Conservation (phyloP, 2,888 invertebrate species). For the Polyommatus icarus region DNA sequence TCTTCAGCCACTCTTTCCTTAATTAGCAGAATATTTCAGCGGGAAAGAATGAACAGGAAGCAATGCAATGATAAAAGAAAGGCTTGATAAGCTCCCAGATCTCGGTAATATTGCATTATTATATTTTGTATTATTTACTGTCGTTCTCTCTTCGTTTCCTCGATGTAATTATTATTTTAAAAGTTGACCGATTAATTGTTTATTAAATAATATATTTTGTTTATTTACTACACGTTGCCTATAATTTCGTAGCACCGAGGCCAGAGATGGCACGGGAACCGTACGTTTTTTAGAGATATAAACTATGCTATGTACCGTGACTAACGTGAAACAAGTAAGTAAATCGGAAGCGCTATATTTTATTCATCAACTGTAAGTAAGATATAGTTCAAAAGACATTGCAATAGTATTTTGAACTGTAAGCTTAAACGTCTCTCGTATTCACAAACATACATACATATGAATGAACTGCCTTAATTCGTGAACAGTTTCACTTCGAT, state of each 20-base stretch:
- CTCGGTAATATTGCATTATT: slow-evolving; percentile 38
- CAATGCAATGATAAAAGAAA: slow-evolving; percentile 63
- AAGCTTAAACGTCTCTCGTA: slow-evolving; percentile 1
- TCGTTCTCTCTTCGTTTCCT: background rate
- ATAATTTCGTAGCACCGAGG: too few relatives aligned
- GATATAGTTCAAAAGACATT: background rate
- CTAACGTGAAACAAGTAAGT: background rate
- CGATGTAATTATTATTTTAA: background rate
- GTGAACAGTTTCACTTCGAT: slow-evolving; percentile 13
- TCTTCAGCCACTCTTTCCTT: slow-evolving; percentile 74
- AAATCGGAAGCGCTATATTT: too few relatives aligned
- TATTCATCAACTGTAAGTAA: background rate
- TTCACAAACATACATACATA: slow-evolving; percentile 13
- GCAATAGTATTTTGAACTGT: background rate
- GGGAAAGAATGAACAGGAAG: slow-evolving; percentile 68
- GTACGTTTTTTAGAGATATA: too few relatives aligned
- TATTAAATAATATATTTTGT: too few relatives aligned
- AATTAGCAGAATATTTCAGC: slow-evolving; percentile 75
- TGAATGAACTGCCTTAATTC: slow-evolving; percentile 8
- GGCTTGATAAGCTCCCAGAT: slow-evolving; percentile 59
- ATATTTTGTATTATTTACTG: slow-evolving; percentile 15
- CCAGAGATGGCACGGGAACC: too few relatives aligned
- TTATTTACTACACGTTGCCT: too few relatives aligned
- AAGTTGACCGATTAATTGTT: background rate
- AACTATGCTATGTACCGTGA: background rate